Percentiles rank a stretch among this genome's conserved stretches.
phyloP scores from a whole-genome alignment of 2,888 invertebrate species.

The Sericinus montela region DNA sequence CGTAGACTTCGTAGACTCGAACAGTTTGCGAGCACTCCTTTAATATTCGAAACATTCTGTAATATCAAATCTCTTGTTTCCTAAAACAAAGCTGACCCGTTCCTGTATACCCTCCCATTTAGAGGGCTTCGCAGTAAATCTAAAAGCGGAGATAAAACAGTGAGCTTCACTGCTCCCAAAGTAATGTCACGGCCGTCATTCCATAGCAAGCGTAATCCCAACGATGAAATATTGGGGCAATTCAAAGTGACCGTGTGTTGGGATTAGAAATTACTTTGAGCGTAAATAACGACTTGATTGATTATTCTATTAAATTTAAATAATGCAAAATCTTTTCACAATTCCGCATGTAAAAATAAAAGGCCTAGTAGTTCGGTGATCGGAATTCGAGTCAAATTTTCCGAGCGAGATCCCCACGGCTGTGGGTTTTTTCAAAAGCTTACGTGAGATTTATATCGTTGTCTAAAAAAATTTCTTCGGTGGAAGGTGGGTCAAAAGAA shows the following conservation, averaged over 20 bases:
- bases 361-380: too few species aligned
- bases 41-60: slow-evolving; percentile 6
- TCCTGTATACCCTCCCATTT: background rate
- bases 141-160: slow-evolving; percentile 9
- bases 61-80: slow-evolving; percentile 8
- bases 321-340: background rate
- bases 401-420: too few species aligned
- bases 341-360: too few species aligned
- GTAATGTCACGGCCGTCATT: slow-evolving; percentile 5
- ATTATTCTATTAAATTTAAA: slow-evolving; percentile 13
- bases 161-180: background rate
- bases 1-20: slow-evolving; percentile 5
- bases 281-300: slow-evolving; percentile 17
- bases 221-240: slow-evolving; percentile 14
- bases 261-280: slow-evolving; percentile 18
- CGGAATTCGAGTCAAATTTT: too few species aligned
- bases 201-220: slow-evolving; percentile 6
- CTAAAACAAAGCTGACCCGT: slow-evolving; percentile 2
- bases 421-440: too few species aligned
- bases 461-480: too few species aligned
- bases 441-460: too few species aligned
- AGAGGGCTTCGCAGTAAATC: slow-evolving; percentile 11
- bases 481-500: too few species aligned
- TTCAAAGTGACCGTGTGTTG: slow-evolving; percentile 3
- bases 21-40: slow-evolving; percentile 1